Evolutionary conservation across 1,140 invertebrate genomes (phyloP), one percentile per base, ranked within the genome.

Genomic region (Condylostylus longicornis): DNA sequence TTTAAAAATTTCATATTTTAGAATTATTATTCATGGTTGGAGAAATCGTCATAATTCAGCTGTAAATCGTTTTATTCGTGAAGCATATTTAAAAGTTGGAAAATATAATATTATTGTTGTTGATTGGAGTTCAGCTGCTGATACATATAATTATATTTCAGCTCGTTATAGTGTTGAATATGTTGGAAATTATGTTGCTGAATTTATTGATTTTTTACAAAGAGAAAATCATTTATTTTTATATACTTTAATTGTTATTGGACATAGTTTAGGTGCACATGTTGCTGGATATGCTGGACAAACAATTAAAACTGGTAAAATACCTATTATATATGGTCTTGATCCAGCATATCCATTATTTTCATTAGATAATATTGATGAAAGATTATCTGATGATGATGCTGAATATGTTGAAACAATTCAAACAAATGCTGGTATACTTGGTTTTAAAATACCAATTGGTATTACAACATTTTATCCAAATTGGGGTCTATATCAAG

Each of bases 381-480:
- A 46, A 2, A 49, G 71, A 18, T 50, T 79, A 4, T 66, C 71
- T 41, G 47, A 48, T 19, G 51, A 43, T 18, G 75, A 79, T 49
- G 75, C 64, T 0, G 38, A 60, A 18, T 71, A 72, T 41, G 74
- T 79, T 0, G 68, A 77, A 54, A 65, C 72, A 0, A 70, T 82
- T 27, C 79, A 82, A 45, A 77, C 78, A 0, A 70, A 75, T 44
- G 65, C 57, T 7, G 63, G 63, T 13, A 5, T 62, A 1, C 52
- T 68, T 8, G 72, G 71, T 0, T 59, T 65, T 41, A 35, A 39
- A 4, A 48, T 59, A 12, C 56, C 64, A 0, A 51, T 69, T 13
- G 73, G 74, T 3, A 54, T 70, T 42, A 61, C 59, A 12, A 67
- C 73, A 43, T 74, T 73, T 48, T 74, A 66, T 50, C 63, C 67